Conservation (phyloP, 2,888 invertebrate genomes). For the Asteroscopus sphinx region DNA sequence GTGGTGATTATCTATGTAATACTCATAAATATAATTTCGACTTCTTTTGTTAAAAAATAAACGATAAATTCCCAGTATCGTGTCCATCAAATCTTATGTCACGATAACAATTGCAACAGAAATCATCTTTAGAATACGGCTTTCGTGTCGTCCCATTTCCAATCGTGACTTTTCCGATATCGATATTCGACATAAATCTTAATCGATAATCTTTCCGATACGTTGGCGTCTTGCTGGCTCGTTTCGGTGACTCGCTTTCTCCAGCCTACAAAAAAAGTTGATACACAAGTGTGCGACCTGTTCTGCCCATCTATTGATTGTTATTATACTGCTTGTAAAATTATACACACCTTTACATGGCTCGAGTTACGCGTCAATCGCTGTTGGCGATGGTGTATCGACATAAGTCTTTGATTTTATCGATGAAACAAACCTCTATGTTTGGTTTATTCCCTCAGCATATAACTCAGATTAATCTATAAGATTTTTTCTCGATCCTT, state of each 20-base stretch:
- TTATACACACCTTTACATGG: slow-evolving; percentile 50
- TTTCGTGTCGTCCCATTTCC: slow-evolving; percentile 48
- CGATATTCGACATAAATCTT: slow-evolving; percentile 61
- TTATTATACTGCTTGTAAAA: slow-evolving; percentile 62
- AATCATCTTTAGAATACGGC: slow-evolving; percentile 30
- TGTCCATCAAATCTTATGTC: slow-evolving; percentile 20
- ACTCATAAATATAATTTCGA: background rate
- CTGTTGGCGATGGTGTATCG: slow-evolving; percentile 31
- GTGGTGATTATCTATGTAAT: too few species aligned
- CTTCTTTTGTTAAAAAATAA: slow-evolving; percentile 5
- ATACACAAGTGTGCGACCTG: slow-evolving; percentile 67
- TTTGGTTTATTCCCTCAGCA: slow-evolving; percentile 12
- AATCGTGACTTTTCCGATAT: slow-evolving; percentile 59
- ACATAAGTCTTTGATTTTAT: slow-evolving; percentile 35
- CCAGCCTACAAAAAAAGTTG: slow-evolving; percentile 72
- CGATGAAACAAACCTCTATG: slow-evolving; percentile 15
- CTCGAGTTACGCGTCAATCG: slow-evolving; percentile 46
- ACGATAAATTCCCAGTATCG: slow-evolving; percentile 15
- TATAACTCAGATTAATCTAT: slow-evolving; percentile 15
- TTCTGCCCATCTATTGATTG: slow-evolving; percentile 67
- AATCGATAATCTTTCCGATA: slow-evolving; percentile 59
- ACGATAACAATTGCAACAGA: slow-evolving; percentile 33
- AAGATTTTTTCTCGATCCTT: slow-evolving; percentile 36
- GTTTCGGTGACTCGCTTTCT: slow-evolving; percentile 73
- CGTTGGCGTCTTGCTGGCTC: slow-evolving; percentile 57